Evolutionary conservation across 2,113 vertebrate genomes (phyloP).

Genomic region (Sylvilagus bachmani): DNA sequence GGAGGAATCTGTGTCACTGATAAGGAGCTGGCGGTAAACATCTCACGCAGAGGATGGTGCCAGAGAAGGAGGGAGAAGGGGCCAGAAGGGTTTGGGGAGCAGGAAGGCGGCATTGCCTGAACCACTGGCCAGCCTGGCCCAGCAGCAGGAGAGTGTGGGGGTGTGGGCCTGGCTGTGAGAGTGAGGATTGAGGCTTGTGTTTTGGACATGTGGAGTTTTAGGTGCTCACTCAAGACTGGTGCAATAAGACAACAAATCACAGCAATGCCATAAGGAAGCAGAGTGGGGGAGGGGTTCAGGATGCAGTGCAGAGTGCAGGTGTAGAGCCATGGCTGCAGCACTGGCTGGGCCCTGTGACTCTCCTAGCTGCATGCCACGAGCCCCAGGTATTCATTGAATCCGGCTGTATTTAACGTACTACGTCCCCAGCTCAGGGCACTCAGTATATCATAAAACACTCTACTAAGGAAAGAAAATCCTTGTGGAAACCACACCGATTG

Average conservation of each 20-base stretch:
- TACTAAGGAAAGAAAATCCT: conserved; percentile 5
- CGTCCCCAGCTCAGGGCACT: background rate
- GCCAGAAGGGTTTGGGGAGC: background rate
- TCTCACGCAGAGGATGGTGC: background rate
- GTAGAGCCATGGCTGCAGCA: too few species aligned
- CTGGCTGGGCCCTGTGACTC: too few species aligned
- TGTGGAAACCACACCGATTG: background rate
- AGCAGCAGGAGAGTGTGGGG: background rate
- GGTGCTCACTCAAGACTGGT: background rate
- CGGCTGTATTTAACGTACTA: background rate
- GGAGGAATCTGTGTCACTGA: too few species aligned
- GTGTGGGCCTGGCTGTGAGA: too few species aligned
- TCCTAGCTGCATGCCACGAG: background rate
- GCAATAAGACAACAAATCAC: background rate
- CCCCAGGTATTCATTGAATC: background rate
- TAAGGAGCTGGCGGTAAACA: background rate
- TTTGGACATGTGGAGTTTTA: background rate
- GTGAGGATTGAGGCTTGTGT: background rate
- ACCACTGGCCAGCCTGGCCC: background rate
- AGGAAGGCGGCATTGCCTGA: background rate
- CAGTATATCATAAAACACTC: conserved; percentile 6
- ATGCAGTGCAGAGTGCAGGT: background rate
- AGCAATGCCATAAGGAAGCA: background rate
- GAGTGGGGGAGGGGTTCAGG: background rate
- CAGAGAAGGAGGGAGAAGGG: background rate